Conservation (phyloP, 2,797 vertebrate species). For the Dicrostonyx torquatus region DNA sequence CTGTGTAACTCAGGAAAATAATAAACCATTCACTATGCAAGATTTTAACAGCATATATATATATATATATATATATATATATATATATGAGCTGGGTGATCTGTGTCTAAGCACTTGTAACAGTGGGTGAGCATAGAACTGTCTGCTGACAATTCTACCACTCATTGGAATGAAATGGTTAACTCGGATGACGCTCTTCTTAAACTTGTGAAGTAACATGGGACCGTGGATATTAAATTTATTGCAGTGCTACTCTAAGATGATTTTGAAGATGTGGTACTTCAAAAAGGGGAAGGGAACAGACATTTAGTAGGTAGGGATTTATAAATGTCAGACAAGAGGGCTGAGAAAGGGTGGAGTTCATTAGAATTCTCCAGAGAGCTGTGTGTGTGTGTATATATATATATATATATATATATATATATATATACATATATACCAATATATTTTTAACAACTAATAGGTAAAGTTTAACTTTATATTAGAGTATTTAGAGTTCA, state of each 20-base stretch:
- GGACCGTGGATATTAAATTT: not conserved
- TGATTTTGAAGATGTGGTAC: not conserved
- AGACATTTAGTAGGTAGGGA: not conserved
- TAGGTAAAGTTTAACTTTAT: not conserved
- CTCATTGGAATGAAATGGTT: conserved; percentile 1
- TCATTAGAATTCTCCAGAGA: not conserved
- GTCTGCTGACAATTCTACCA: not conserved
- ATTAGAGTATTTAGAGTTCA: not conserved
- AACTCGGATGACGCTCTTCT: conserved; percentile 1
- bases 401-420: not conserved
- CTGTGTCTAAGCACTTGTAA: not conserved
- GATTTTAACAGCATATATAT: not conserved
- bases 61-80: not conserved
- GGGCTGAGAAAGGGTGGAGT: conserved; percentile 12
- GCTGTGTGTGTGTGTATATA: not conserved
- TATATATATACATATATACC: not conserved
- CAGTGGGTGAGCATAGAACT: not conserved
- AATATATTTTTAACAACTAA: not conserved
- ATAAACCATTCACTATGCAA: not conserved
- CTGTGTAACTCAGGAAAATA: not conserved
- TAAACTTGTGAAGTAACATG: conserved; percentile 12
- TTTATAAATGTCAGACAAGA: not conserved
- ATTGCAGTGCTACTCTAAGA: conserved; percentile 16
- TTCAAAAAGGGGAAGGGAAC: not conserved
- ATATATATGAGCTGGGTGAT: not conserved